Base-by-base conservation (phyloP, 2,888 invertebrate species). In the Sphecodes monilicornis region DNA sequence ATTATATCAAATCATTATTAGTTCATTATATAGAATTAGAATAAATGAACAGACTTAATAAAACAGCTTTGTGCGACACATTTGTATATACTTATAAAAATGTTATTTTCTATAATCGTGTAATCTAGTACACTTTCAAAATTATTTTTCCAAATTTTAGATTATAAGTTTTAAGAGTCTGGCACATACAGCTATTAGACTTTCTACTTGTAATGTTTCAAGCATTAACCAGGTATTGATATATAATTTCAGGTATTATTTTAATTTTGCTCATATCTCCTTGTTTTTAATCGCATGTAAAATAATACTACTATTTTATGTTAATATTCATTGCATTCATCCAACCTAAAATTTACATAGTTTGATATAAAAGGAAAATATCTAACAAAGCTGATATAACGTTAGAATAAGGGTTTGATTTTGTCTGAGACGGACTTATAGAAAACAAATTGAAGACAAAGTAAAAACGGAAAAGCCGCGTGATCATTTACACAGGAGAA, bases 401-500 rank as follows among this genome's bases (percentile, higher is more conserved):
- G 18, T 46, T 46, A 18, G 18, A n/a, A n/a, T 54, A 54, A 54
- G n/a, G 26, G 13, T 26, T 57, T 26, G 13, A 50, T 26, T 57
- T 13, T 5, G 5, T 57, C 26, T 57, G 4, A 22, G 4, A 18
- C 6, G 36, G 66, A 60, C 32, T 66, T 66, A 36, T 36, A 66
- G 46, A 26, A 60, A 68, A 78, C 70, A 83, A 75, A 72, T 66
- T 73, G 68, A 80, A 75, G 79, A 69, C 76, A 71, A 71, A 43
- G 72, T 71, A 72, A 76, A 54, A 73, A 68, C 76, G 36, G 66
- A 41, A 57, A 80, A 80, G 79, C 78, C 70, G 76, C 84, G 78
- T 72, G 87, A 87, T 90, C 89, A 81, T 88, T 90, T 90, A 87
- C 84, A 71, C 80, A 66, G 69, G 76, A 86, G 89, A 87, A 83